Percentiles rank a stretch among this genome's conserved stretches.
Conservation (phyloP, 2,113 vertebrate species). For the Clarias batrachus region DNA sequence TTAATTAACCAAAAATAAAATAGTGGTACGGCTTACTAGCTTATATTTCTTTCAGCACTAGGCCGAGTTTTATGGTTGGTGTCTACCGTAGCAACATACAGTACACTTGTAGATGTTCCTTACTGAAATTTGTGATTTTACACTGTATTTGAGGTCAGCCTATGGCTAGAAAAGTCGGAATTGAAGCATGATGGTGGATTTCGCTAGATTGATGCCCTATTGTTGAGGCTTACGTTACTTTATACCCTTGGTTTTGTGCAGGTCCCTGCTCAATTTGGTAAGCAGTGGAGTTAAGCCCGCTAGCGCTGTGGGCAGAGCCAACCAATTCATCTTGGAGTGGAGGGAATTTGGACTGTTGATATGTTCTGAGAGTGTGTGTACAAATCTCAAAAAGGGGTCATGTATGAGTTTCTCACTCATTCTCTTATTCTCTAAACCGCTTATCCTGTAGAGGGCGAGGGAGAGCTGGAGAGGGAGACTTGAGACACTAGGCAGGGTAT, state of each 20-base stretch:
- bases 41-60: not conserved
- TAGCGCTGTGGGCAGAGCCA: constrained; percentile 53
- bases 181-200: constrained; percentile 36
- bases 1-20: not conserved
- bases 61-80: not conserved
- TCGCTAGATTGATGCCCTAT: constrained; percentile 66
- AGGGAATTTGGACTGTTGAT: constrained; percentile 46
- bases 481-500: too few species aligned
- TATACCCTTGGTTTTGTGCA: constrained; percentile 60
- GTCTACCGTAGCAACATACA: not conserved
- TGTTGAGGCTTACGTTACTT: constrained; percentile 61
- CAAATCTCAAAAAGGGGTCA: not conserved
- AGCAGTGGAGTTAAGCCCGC: constrained; percentile 59
- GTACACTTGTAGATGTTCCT: not conserved
- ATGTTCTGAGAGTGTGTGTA: not conserved
- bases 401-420: not conserved
- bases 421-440: too few species aligned
- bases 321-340: constrained; percentile 63
- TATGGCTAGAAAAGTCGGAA: constrained; percentile 32
- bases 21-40: not conserved
- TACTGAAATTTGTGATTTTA: not conserved
- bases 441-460: too few species aligned
- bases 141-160: not conserved
- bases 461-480: too few species aligned
- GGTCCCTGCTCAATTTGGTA: constrained; percentile 74